Percentiles rank a stretch among this genome's conserved stretches.
These are phyloP conservation scores for Sphaerophoria taeniata DNA, from an alignment of 2,888 invertebrate species.

Conservation along the genomic window DNA sequence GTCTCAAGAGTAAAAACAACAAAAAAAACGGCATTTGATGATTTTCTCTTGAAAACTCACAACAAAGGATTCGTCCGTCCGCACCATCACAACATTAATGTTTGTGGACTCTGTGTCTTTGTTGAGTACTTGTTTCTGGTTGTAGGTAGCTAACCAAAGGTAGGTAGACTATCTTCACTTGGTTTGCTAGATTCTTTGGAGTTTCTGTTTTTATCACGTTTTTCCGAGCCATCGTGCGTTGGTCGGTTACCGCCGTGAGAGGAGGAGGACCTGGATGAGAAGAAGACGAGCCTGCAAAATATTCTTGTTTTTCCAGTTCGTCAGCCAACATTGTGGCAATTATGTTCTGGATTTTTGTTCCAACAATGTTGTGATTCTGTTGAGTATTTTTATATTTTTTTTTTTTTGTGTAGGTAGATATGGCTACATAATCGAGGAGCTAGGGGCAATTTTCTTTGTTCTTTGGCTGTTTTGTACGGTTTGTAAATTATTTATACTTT, in stretches of 20 bases:
- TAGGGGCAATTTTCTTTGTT: constrained; percentile 63
- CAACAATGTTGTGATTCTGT: constrained; percentile 36
- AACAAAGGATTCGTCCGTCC: constrained; percentile 32
- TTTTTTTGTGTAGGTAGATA: background rate
- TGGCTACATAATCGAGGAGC: background rate
- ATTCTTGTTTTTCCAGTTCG: constrained; percentile 70
- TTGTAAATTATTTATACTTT: constrained; percentile 64
- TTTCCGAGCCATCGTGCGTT: constrained; percentile 16
- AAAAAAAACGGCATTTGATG: background rate
- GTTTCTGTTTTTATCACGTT: constrained; percentile 62
- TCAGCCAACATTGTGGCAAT: constrained; percentile 68
- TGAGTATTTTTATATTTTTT: background rate
- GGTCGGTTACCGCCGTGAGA: background rate
- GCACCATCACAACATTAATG: background rate
- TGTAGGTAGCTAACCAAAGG: background rate
- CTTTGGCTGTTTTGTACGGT: constrained; percentile 49
- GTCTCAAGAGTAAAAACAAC: constrained; percentile 59
- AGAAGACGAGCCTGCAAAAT: constrained; percentile 36
- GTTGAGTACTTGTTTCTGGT: constrained; percentile 2
- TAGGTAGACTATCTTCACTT: constrained; percentile 23
- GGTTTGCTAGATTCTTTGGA: constrained; percentile 44
- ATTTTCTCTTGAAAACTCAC: constrained; percentile 53
- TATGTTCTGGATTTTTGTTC: constrained; percentile 60
- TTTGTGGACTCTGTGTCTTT: background rate
- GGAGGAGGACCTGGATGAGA: constrained; percentile 1